Evolutionary conservation across 2,113 vertebrate species (phyloP), one percentile per base, ranked within the genome.

Genomic region (Rhynchopsitta pachyrhyncha): DNA sequence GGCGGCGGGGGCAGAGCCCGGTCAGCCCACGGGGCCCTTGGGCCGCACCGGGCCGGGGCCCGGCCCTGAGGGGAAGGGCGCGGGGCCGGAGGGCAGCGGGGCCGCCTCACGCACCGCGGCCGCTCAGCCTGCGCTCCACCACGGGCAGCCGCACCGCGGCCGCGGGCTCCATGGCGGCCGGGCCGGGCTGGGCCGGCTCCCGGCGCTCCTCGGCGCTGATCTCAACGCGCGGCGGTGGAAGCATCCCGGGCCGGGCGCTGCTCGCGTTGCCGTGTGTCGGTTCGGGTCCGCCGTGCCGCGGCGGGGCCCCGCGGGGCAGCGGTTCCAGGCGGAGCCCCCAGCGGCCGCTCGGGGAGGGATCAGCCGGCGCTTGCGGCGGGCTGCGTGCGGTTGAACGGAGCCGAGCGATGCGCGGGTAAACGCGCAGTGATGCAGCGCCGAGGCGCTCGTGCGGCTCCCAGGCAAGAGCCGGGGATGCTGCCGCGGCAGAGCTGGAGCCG

Each of bases 381-480:
- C 19, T 4, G 10, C 12, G 37, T 13, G 52, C 46, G 64, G 35
- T 17, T 17, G 7, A 18, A 23, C 24, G 10, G 14, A 24, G 92
- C 18, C 29, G 28, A 11, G 53, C 12, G 33, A 2, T 1, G 19
- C 5, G 37, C 8, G 1, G 19, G 44, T 46, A 16, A 22, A 17
- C 2, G 37, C 14, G 0, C 17, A 4, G 39, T 7, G 13, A 5
- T 1, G 24, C 6, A 13, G 5, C 5, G 42, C 28, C 4, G 17
- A 1, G 42, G 63, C 3, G 78, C 42, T 28, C 62, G 7, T 2
- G 53, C 11, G 62, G n/a, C 25, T 47, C 33, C 42, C 27, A 10
- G 1, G 3, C 3, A 5, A 9, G 47, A 13, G 1, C 4, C 17
- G 4, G 2, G 63, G 90, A 2, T 6, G 66, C 52, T 41, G 20